Evolutionary conservation across 2,888 invertebrate genomes (phyloP).

Genomic region (Nomada fucata): DNA sequence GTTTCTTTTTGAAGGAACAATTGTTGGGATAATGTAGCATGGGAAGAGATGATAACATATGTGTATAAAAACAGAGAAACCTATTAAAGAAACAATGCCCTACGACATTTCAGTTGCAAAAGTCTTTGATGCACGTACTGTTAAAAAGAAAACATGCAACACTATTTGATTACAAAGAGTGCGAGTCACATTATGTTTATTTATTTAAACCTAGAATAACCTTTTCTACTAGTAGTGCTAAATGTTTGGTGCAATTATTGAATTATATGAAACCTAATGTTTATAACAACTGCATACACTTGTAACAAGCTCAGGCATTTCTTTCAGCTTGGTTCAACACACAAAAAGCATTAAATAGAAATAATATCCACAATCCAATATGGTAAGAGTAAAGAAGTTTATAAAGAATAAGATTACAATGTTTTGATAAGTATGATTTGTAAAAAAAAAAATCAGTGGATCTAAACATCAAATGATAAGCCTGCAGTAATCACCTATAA

Average conservation of each 20-base stretch:
- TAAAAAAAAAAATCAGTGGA: constrained; percentile 33
- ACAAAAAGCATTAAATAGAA: constrained; percentile 18
- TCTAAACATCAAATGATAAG: constrained; percentile 65
- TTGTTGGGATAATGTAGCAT: neutral
- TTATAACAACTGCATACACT: constrained; percentile 8
- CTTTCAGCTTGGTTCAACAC: constrained; percentile 13
- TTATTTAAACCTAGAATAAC: constrained; percentile 4
- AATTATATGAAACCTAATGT: constrained; percentile 7
- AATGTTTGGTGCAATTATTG: neutral
- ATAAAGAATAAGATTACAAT: neutral
- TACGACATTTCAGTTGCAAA: constrained; percentile 8
- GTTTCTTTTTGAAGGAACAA: too few relatives aligned
- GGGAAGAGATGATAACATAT: neutral
- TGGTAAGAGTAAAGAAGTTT: neutral
- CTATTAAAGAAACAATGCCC: neutral
- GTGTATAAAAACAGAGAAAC: neutral
- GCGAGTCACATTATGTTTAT: neutral
- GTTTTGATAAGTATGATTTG: constrained; percentile 2
- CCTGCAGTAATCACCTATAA: constrained; percentile 84
- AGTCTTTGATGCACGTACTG: neutral
- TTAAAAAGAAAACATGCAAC: constrained; percentile 31
- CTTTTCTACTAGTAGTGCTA: constrained; percentile 13
- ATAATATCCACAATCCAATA: neutral
- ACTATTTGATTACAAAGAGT: constrained; percentile 7
- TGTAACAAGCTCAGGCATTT: constrained; percentile 14